These are phyloP conservation scores for Caenorhabditis inopinata DNA, from an alignment of 1,140 invertebrate species.

Conservation along the genomic window DNA sequence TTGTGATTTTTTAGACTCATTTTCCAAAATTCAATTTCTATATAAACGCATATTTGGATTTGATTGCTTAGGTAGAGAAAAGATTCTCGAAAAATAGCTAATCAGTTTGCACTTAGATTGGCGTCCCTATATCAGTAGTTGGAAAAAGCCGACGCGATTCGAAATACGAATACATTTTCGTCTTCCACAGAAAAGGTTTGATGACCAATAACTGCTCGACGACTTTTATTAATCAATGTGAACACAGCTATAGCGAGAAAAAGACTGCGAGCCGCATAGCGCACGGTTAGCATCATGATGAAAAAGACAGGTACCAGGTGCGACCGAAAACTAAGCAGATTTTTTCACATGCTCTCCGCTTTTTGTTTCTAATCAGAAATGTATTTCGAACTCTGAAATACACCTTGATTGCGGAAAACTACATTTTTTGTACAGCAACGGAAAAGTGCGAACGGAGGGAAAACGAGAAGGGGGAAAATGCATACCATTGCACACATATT, in stretches of 20 bases:
- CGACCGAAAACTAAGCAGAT: no score
- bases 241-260: background rate
- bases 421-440: background rate
- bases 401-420: background rate
- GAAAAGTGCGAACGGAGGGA: background rate
- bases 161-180: slow-evolving; percentile 2
- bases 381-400: background rate
- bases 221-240: no score
- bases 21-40: no score
- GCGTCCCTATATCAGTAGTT: background rate
- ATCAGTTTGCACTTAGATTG: slow-evolving; percentile 1
- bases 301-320: no score
- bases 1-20: no score
- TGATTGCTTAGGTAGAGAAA: no score
- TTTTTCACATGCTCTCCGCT: no score
- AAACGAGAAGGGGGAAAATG: no score
- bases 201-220: background rate
- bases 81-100: no score
- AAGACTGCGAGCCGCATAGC: background rate
- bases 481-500: no score
- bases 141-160: background rate
- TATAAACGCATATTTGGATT: no score
- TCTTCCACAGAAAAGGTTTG: slow-evolving; percentile 17
- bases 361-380: background rate
- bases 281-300: no score